Evolutionary conservation across 2,888 invertebrate species (phyloP).

Genomic region (Harpagoxenus sublaevis): DNA sequence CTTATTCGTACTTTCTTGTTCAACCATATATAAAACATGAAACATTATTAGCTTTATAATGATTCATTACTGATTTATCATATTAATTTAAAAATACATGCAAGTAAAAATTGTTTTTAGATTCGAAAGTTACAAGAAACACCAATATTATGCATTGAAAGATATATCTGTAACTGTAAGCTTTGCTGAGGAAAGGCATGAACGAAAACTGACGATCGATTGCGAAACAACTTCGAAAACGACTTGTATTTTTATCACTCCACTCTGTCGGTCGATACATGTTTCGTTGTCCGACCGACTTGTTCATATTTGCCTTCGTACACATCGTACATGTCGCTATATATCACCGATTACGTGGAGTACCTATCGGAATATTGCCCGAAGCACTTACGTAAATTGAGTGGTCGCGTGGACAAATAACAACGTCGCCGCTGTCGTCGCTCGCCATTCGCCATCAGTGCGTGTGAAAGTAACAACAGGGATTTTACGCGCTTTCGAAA

Average conservation of each 20-base stretch:
- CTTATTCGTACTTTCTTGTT: conserved; percentile 4
- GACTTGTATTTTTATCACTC: neutral
- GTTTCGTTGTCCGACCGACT: conserved; percentile 39
- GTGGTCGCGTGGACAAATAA: conserved; percentile 54
- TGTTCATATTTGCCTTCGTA: conserved; percentile 46
- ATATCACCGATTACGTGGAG: conserved; percentile 49
- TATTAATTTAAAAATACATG: neutral
- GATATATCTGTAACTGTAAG: neutral
- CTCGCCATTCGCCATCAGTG: conserved; percentile 25
- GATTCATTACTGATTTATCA: neutral
- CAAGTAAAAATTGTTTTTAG: neutral
- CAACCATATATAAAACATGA: neutral
- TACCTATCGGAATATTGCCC: conserved; percentile 52
- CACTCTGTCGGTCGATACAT: conserved; percentile 26
- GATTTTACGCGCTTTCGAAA: conserved; percentile 56
- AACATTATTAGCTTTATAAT: neutral
- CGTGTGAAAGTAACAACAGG: conserved; percentile 50
- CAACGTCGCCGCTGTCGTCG: conserved; percentile 40
- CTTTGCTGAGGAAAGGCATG: neutral
- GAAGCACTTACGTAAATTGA: conserved; percentile 57
- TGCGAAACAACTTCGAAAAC: neutral
- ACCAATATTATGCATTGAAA: neutral
- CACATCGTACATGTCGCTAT: conserved; percentile 3
- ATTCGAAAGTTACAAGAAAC: neutral
- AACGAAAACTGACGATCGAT: neutral